Evolutionary conservation across 2,113 vertebrate species (phyloP).

Genomic region (Lagopus leucura): DNA sequence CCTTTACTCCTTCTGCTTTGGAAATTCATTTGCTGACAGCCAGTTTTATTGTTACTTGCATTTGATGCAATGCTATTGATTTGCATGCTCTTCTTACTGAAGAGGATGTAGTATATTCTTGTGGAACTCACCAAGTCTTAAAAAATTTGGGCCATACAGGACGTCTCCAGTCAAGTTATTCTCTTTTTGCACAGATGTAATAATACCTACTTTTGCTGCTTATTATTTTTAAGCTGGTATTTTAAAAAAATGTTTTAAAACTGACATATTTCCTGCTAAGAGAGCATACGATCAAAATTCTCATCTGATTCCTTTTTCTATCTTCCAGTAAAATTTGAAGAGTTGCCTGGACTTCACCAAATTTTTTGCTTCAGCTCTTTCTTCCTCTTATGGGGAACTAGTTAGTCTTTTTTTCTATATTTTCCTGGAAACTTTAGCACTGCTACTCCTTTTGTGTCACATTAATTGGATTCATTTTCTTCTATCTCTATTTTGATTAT

Average conservation of each 20-base stretch:
- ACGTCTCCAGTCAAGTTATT: neutral
- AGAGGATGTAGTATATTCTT: neutral
- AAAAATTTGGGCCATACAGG: neutral
- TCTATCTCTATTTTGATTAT: neutral
- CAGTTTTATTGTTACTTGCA: neutral
- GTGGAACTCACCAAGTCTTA: neutral
- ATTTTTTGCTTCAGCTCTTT: neutral
- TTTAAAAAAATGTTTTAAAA: neutral
- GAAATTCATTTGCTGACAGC: neutral
- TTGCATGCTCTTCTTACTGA: neutral
- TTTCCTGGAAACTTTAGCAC: neutral
- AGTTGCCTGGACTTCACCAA: neutral
- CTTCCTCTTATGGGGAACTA: neutral
- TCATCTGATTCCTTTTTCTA: constrained; percentile 3
- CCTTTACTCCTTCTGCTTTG: neutral
- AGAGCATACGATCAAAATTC: neutral
- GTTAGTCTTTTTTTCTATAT: neutral
- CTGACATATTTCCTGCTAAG: neutral
- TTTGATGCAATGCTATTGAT: neutral
- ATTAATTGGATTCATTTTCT: neutral
- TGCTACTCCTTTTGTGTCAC: neutral
- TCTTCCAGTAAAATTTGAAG: neutral
- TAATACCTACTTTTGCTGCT: neutral
- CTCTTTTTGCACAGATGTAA: neutral
- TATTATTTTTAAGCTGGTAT: neutral